These are phyloP conservation scores for Haliaeetus leucogaster DNA, from an alignment of 2,113 vertebrate genomes.

Conservation along the genomic window DNA sequence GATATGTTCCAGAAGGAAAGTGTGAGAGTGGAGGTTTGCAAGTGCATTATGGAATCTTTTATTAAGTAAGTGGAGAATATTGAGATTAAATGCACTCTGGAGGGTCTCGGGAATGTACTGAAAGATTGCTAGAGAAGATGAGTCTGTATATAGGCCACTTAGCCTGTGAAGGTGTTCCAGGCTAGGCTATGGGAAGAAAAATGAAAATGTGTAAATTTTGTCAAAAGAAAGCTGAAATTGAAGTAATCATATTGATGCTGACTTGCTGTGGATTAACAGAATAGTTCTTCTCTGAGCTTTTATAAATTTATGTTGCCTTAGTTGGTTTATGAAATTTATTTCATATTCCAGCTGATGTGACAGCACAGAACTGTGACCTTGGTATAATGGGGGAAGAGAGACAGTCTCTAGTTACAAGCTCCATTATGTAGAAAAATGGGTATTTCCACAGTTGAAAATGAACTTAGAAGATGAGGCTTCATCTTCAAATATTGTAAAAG, in stretches of 20 bases:
- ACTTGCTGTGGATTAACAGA: not conserved
- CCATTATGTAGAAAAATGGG: not conserved
- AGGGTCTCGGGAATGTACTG: not conserved
- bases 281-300: not conserved
- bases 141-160: not conserved
- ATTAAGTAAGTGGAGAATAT: slow-evolving; percentile 82
- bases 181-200: not conserved
- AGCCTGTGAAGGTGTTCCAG: not conserved
- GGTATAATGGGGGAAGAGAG: not conserved
- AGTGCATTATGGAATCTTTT: slow-evolving; percentile 95
- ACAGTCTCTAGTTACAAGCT: not conserved
- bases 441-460: not conserved
- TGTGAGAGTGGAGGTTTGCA: slow-evolving; percentile 94
- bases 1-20: slow-evolving; percentile 99
- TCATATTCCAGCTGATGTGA: not conserved
- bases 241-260: not conserved
- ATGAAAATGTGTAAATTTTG: not conserved
- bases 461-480: not conserved
- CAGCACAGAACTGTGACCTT: not conserved
- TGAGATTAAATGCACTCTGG: not conserved
- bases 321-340: not conserved
- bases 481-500: not conserved
- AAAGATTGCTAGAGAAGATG: not conserved
- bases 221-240: not conserved
- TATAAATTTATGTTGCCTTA: not conserved